Base-by-base conservation (phyloP, 2,797 vertebrate species). In the Falco concolor region DNA sequence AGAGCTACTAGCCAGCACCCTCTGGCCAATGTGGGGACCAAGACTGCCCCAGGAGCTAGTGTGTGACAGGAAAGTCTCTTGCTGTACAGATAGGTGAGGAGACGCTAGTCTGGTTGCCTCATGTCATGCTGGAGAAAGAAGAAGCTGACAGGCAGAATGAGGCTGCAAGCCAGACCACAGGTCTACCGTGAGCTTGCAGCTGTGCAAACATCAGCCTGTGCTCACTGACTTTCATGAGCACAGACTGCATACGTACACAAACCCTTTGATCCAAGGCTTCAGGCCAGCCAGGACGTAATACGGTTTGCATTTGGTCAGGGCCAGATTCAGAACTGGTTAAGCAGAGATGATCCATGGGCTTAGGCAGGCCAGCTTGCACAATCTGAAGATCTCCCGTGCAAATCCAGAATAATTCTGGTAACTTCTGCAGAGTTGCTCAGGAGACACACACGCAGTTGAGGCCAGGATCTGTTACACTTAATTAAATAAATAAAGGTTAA, bases 401-500 rank as follows among this genome's bases (percentile, higher is more conserved):
- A 84, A 82, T 50, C 27, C 6, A 2, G 9, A 74, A 49, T 36
- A 69, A 69, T 73, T 76, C 50, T 44, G 23, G 21, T 76, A 74
- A 60, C 45, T 88, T 89, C 32, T 82, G 54, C 40, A 56, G 63
- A 61, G 73, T 5, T 22, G 18, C 67, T 82, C 53, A 75, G 75
- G 24, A 89, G 60, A 77, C 27, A 68, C 49, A 47, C 32, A 44
- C 2, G 45, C 67, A 80, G 32, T 34, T 4, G 4, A 94, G 83
- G 57, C 23, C 42, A 76, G 19, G 40, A 75, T 87, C 36, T 68
- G 69, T 78, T 87, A 91, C 0, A 1, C 47, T 76, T 87, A 87
- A 87, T 77, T 75, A 87, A 94, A 91, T 80, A 93, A 96, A 80
- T 96, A 93, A 94, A 93, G 53, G 18, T 84, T 89, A 93, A 83